phyloP scores from a whole-genome alignment of 1,140 invertebrate species.

The Drosophila mauritiana region DNA sequence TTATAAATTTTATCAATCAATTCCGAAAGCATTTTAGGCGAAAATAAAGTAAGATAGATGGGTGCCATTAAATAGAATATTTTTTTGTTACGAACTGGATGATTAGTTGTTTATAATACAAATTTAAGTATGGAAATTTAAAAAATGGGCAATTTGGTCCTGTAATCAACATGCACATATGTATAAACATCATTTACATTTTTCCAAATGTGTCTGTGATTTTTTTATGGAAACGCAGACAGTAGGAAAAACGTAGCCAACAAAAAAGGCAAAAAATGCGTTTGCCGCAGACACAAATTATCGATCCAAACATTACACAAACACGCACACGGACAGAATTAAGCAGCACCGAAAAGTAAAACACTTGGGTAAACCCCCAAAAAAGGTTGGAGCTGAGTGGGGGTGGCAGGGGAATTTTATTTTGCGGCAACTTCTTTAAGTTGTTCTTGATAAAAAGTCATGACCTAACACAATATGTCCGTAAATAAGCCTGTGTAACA shows the following conservation, averaged over 20 bases:
- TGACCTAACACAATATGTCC: constrained; percentile 66
- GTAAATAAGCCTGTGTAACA: constrained; percentile 41
- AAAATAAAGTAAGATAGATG: no score
- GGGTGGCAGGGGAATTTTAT: constrained; percentile 40
- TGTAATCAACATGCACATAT: background rate
- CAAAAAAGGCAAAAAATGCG: constrained; percentile 56
- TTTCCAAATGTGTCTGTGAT: background rate
- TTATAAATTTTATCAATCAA: background rate
- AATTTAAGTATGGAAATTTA: no score
- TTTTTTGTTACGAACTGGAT: no score
- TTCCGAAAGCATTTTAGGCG: no score
- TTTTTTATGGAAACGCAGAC: constrained; percentile 9
- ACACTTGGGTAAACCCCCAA: constrained; percentile 50
- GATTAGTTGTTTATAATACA: no score
- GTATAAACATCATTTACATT: background rate
- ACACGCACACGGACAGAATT: constrained; percentile 32
- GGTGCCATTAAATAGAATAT: no score
- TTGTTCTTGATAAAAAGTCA: constrained; percentile 70
- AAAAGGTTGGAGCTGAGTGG: constrained; percentile 7
- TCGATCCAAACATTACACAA: constrained; percentile 26
- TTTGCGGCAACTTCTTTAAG: constrained; percentile 31
- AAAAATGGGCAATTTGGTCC: no score
- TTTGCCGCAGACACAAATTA: constrained; percentile 60
- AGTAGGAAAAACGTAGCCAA: constrained; percentile 6
- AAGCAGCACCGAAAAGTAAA: constrained; percentile 68